Conservation (phyloP, 1,140 invertebrate genomes). For the Drosophila guanche region DNA sequence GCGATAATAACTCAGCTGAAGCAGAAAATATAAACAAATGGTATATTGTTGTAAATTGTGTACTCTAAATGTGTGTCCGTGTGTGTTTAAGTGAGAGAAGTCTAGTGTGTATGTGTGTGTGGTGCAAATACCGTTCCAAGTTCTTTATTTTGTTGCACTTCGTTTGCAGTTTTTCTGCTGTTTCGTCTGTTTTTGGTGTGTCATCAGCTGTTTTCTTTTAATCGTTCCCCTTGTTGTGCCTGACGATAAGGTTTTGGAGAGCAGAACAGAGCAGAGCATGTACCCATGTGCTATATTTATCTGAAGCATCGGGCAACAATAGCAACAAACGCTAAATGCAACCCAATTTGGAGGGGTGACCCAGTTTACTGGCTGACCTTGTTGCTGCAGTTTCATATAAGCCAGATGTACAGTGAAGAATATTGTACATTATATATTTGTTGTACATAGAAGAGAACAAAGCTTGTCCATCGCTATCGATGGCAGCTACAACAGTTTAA, state of each 20-base stretch:
- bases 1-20: slow-evolving; percentile 14
- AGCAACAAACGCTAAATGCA: slow-evolving; percentile 23
- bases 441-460: slow-evolving; percentile 17
- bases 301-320: slow-evolving; percentile 1
- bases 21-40: slow-evolving; percentile 71
- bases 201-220: slow-evolving; percentile 65
- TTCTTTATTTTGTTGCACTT: slow-evolving; percentile 10
- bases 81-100: too few species aligned
- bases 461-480: slow-evolving; percentile 30
- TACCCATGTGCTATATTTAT: slow-evolving; percentile 43
- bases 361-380: slow-evolving; percentile 70
- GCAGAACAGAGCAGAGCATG: neutral
- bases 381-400: slow-evolving; percentile 36
- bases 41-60: slow-evolving; percentile 34
- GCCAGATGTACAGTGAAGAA: neutral
- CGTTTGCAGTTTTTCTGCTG: slow-evolving; percentile 30
- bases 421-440: slow-evolving; percentile 11
- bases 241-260: slow-evolving; percentile 3
- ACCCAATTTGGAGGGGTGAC: slow-evolving; percentile 68
- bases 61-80: too few species aligned
- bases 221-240: slow-evolving; percentile 21
- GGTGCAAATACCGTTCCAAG: slow-evolving; percentile 27
- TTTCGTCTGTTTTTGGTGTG: slow-evolving; percentile 36
- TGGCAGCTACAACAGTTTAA: slow-evolving; percentile 19
- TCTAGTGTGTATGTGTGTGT: slow-evolving; percentile 14